These are phyloP conservation scores for Gymnoscopelus braueri DNA, from an alignment of 2,797 vertebrate genomes.

Conservation along the genomic window DNA sequence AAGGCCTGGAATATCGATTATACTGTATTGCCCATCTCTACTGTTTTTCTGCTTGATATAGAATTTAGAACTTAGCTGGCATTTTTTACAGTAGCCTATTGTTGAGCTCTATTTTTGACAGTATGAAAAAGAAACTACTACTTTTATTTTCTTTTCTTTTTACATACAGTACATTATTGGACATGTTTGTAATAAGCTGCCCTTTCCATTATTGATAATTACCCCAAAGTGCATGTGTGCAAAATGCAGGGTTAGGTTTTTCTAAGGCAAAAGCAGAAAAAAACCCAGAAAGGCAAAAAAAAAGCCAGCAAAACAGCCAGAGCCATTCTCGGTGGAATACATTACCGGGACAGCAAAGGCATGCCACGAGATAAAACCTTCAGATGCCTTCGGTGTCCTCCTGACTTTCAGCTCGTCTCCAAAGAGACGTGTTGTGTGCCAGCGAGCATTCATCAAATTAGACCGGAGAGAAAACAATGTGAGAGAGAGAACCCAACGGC, in stretches of 20 bases:
- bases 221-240: too few species aligned
- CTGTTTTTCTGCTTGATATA: too few species aligned
- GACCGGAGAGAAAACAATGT: conserved; percentile 78
- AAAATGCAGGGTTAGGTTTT: neutral
- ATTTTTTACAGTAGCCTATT: too few species aligned
- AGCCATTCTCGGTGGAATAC: conserved; percentile 67
- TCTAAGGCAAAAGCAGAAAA: conserved; percentile 28
- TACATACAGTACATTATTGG: too few species aligned
- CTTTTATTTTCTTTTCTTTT: too few species aligned
- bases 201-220: too few species aligned
- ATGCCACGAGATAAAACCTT: conserved; percentile 73
- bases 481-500: conserved; percentile 49
- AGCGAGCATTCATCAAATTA: conserved; percentile 84
- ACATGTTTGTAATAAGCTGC: too few species aligned
- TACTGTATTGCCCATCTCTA: too few species aligned
- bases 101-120: too few species aligned
- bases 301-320: conserved; percentile 30
- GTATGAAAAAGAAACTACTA: too few species aligned
- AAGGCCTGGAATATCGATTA: too few species aligned
- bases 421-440: conserved; percentile 80
- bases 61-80: too few species aligned
- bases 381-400: conserved; percentile 81
- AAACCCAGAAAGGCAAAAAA: conserved; percentile 28
- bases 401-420: conserved; percentile 82
- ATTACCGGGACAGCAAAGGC: conserved; percentile 71